These are phyloP conservation scores for Lacanobia oleracea DNA, from an alignment of 2,888 invertebrate genomes.

Conservation along the genomic window DNA sequence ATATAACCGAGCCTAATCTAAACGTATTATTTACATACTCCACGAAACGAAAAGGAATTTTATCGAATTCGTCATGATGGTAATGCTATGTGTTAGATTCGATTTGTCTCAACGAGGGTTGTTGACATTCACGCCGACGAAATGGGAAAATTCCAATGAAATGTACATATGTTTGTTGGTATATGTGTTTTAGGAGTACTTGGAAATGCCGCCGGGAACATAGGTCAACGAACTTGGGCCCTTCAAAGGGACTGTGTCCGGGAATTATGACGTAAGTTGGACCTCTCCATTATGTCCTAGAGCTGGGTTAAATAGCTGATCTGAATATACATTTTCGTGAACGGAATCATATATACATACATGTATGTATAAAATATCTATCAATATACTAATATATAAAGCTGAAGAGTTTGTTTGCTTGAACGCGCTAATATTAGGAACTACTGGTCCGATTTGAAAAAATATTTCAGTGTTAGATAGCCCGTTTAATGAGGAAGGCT, in stretches of 20 bases:
- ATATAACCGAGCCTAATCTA: slow-evolving; percentile 16
- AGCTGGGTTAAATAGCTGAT: not conserved
- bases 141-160: slow-evolving; percentile 47
- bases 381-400: too few species aligned
- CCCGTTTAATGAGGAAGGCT: too few species aligned
- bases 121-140: slow-evolving; percentile 36
- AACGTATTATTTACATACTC: slow-evolving; percentile 14
- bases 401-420: too few species aligned
- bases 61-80: slow-evolving; percentile 41
- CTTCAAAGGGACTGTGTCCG: slow-evolving; percentile 4
- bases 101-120: slow-evolving; percentile 53
- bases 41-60: slow-evolving; percentile 24
- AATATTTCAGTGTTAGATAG: too few species aligned
- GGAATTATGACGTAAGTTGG: slow-evolving; percentile 1
- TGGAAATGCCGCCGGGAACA: not conserved
- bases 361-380: too few species aligned
- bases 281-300: not conserved
- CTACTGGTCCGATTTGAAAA: too few species aligned
- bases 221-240: slow-evolving; percentile 19
- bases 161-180: slow-evolving; percentile 11
- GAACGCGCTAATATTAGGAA: too few species aligned
- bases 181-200: slow-evolving; percentile 11
- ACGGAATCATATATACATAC: not conserved
- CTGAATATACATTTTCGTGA: slow-evolving; percentile 1
- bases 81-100: slow-evolving; percentile 45